Base-by-base conservation (phyloP, 2,113 vertebrate genomes). In the Chaetops frenatus region DNA sequence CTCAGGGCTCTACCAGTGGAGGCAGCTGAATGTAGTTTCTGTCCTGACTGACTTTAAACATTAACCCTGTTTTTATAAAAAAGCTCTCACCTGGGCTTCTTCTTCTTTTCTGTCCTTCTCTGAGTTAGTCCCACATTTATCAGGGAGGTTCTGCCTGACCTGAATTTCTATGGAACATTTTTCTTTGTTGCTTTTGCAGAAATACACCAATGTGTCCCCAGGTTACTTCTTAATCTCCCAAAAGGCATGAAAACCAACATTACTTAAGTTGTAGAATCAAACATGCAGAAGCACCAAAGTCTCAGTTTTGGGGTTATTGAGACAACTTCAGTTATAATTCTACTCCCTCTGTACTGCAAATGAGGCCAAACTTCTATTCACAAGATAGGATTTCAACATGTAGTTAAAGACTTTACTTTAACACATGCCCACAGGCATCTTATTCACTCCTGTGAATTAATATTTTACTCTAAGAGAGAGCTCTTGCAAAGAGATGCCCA, bases 1-100 rank as follows among this genome's bases (percentile, higher is more conserved):
- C 1, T 1, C 40, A 12, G 1, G 1, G 5, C 47, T 77, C 38
- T 81, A 6, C 66, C 2, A 2, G 24, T 48, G 25, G 8, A 54
- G 54, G 45, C 54, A 88, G 58, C 36, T 25, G 29, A 77, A 8
- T 45, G 23, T 29, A 45, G 50, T 80, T 92, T 82, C 36, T 57
- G 7, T 71, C 76, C 72, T 76, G 40, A 4, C 50, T 58, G 50
- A 54, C 24, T 80, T 88, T 45, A 87, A 90, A 61, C 11, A 65
- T 81, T 83, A 91, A 69, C 25, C 5, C 10, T 58, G 0, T 58
- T 57, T 14, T 14, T 22, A 28, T 7, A 9, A 8, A 25, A 45
- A 45, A 29, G 18, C 31, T 92, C 44, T 23, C 13, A 50, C 12
- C 15, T 62, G 64, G 33, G 3, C 54, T 86, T 25, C 45, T 83